Evolutionary conservation across 2,888 invertebrate genomes (phyloP), one percentile per base, ranked within the genome.

Genomic region (Eupeodes latifasciatus): DNA sequence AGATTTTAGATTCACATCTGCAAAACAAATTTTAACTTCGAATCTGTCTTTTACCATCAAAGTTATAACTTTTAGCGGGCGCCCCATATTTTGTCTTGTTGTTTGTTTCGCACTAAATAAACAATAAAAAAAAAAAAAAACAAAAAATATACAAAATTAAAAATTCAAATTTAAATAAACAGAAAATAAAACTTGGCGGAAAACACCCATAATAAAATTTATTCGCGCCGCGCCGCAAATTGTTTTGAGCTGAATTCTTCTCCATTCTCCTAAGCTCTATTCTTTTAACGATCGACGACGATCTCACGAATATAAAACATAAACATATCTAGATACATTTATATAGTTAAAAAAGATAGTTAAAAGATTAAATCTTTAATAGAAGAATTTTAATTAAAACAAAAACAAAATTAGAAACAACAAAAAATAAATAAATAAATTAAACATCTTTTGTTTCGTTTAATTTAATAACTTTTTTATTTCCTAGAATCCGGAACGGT

Each of bases 161-260:
- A 72, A 40, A 57, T n/a, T 55, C 19, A 51, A 74, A 34, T 44
- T 81, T 75, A 77, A 78, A 81, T 88, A 87, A 87, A 87, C 87
- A 87, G 76, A 80, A 72, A 61, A 87, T 87, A 84, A 87, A 87
- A 84, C 76, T 67, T 71, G 75, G 81, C 77, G 88, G 64, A 84
- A 81, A 84, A 85, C 81, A 81, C 55, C 81, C 64, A 61, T 81
- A 85, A 85, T 81, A 85, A 81, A 85, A 78, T 78, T 81, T 78
- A 81, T 85, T 81, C 49, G 78, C 81, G 51, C 69, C 49, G 78
- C 81, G 51, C 69, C 53, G 81, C 81, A 81, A 88, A 88, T 88
- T 84, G 81, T 85, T 71, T 64, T 59, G 59, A 80, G 71, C 76
- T 61, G 6, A 40, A 40, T 9, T 40, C 40, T 40, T 40, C 9